These are phyloP conservation scores for Sphyrna mokarran DNA, from an alignment of 2,113 vertebrate genomes.

Conservation along the genomic window DNA sequence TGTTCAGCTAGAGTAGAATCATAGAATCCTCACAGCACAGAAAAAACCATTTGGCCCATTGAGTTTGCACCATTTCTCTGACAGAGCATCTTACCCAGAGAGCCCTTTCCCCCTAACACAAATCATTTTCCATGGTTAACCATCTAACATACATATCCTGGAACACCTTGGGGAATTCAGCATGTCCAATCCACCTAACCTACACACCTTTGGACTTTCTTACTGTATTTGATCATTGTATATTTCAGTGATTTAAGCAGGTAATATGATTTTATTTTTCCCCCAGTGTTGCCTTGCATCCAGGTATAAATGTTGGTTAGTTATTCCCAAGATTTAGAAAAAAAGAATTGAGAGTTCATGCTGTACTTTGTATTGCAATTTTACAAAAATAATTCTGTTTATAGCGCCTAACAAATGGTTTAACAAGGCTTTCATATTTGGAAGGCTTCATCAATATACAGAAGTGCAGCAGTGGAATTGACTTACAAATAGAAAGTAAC, in stretches of 20 bases:
- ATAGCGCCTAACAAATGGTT: not conserved
- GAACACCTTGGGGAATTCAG: too few species aligned
- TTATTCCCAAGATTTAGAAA: too few species aligned
- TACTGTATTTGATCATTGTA: not conserved
- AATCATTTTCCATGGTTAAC: too few species aligned
- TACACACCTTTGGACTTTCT: not conserved
- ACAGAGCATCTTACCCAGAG: too few species aligned
- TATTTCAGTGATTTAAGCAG: not conserved
- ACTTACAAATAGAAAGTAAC: not conserved
- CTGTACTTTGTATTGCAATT: not conserved
- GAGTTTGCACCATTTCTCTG: too few species aligned
- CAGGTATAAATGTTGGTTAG: too few species aligned
- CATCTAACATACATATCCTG: too few species aligned
- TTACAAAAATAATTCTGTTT: not conserved
- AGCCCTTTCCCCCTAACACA: too few species aligned
- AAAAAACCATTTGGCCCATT: too few species aligned
- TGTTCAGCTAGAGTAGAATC: not conserved
- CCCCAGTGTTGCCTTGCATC: too few species aligned
- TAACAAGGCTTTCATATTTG: not conserved
- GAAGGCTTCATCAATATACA: not conserved
- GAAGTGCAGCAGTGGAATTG: not conserved
- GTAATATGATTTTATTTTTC: not conserved
- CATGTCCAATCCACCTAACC: too few species aligned
- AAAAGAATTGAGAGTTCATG: not conserved
- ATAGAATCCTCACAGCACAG: too few species aligned